phyloP scores from a whole-genome alignment of 2,113 vertebrate genomes.

The Colossoma macropomum region DNA sequence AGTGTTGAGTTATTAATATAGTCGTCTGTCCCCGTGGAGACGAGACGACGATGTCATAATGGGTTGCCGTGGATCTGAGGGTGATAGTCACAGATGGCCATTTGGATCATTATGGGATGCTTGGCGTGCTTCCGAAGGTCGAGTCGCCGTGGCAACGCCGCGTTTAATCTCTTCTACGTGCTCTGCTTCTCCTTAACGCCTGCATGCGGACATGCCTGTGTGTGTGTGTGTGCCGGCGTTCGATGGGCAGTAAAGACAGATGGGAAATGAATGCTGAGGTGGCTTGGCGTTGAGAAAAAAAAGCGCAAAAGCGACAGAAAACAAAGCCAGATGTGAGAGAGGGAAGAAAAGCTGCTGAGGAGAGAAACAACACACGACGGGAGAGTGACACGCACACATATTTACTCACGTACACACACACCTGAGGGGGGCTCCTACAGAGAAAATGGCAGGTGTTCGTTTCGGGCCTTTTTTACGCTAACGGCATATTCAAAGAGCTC shows the following conservation, averaged over 20 bases:
- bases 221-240: slow-evolving; percentile 2
- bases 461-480: slow-evolving; percentile 10
- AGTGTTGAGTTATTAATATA: slow-evolving; percentile 53
- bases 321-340: slow-evolving; percentile 17
- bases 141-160: slow-evolving; percentile 37
- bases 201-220: not conserved
- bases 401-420: not conserved
- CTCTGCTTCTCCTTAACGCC: slow-evolving; percentile 23
- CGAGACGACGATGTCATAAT: slow-evolving; percentile 45
- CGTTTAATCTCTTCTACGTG: slow-evolving; percentile 43
- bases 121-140: slow-evolving; percentile 47
- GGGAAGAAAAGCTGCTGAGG: slow-evolving; percentile 34
- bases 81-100: slow-evolving; percentile 52
- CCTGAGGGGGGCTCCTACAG: not conserved
- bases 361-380: slow-evolving; percentile 27
- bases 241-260: slow-evolving; percentile 35
- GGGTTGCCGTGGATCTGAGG: slow-evolving; percentile 39
- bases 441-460: slow-evolving; percentile 1
- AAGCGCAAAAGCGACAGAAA: slow-evolving; percentile 6
- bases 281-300: slow-evolving; percentile 2
- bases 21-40: slow-evolving; percentile 45
- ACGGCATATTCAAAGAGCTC: not conserved
- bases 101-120: slow-evolving; percentile 50
- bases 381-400: not conserved
- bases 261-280: slow-evolving; percentile 48